A percentile compares a stretch with the other conserved stretches of the same genome.
Conservation (phyloP, 2,797 vertebrate species). For the Pangasius macronema region DNA sequence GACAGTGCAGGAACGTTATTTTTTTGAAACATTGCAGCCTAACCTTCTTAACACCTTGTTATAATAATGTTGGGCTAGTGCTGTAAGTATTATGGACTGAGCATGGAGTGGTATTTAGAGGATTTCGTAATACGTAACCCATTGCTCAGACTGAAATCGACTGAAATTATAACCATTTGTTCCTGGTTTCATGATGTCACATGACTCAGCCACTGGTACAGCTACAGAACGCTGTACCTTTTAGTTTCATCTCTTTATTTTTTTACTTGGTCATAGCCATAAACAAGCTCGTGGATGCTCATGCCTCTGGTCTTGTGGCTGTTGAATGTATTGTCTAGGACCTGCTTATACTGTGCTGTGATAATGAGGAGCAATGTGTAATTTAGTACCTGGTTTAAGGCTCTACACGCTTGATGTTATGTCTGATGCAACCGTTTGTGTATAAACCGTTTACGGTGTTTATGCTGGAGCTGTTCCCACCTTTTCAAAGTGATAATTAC, state of each 20-base stretch:
- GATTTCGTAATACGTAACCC: neutral
- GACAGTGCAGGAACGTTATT: no score
- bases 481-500: constrained; percentile 6
- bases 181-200: neutral
- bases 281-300: neutral
- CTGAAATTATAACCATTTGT: neutral
- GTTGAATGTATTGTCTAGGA: neutral
- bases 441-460: constrained; percentile 6
- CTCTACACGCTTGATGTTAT: neutral
- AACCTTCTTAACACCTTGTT: neutral
- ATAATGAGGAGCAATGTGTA: neutral
- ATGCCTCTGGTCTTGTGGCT: neutral
- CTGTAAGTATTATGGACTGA: neutral
- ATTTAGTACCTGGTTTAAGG: neutral
- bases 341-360: neutral
- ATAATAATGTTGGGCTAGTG: neutral
- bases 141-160: neutral
- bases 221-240: neutral
- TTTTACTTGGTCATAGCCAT: neutral
- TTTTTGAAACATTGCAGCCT: no score
- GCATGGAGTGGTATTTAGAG: neutral
- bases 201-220: neutral
- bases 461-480: neutral
- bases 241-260: neutral
- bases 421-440: constrained; percentile 19